Base-by-base conservation (phyloP, 2,888 invertebrate genomes). In the Noctua pronuba region DNA sequence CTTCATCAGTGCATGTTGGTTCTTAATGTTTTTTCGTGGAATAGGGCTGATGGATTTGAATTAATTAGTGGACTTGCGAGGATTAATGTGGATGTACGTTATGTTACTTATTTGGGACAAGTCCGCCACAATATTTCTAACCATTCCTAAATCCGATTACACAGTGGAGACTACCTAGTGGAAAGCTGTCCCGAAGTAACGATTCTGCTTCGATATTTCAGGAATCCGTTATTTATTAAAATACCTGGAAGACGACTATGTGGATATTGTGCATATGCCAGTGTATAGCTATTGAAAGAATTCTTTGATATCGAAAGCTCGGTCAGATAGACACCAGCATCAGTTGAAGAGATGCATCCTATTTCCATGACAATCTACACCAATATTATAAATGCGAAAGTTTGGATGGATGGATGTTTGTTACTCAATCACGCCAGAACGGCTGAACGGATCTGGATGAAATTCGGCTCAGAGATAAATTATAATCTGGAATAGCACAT, bases 1-100 rank as follows among this genome's bases (percentile, higher is more conserved):
- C 77, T 78, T 77, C 80, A 85, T 86, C 83, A 68, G 52, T 64
- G 55, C 10, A 2, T 28, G n/a, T 58, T 49, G 16, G 65, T 18
- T 76, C 28, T 55, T 44, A 60, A 62, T 44, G n/a, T 41, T 24
- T 65, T 58, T 80, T 58, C 46, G 16, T n/a, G 28, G 35, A 60
- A 76, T 52, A 10, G 41, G 41, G 11, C 38, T 21, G 44, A 55
- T 31, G 16, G 21, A 31, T n/a, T 35, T 21, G 11, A 31, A 67
- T 38, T 7, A 11, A 46, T 64, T 38, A 46, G 18, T 31, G 11
- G 41, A 16, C 31, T 21, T 18, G 24, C 2, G 13, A 65, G 16
- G n/a, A 65, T 38, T 2, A 65, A n/a, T 41, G 38, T n/a, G 7
- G 41, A 41, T 41, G n/a, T 41, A 65, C 24, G 18, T 5, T 38